Evolutionary conservation across 2,888 invertebrate species (phyloP), one percentile per base, ranked within the genome.

Genomic region (Spilarctia lutea): DNA sequence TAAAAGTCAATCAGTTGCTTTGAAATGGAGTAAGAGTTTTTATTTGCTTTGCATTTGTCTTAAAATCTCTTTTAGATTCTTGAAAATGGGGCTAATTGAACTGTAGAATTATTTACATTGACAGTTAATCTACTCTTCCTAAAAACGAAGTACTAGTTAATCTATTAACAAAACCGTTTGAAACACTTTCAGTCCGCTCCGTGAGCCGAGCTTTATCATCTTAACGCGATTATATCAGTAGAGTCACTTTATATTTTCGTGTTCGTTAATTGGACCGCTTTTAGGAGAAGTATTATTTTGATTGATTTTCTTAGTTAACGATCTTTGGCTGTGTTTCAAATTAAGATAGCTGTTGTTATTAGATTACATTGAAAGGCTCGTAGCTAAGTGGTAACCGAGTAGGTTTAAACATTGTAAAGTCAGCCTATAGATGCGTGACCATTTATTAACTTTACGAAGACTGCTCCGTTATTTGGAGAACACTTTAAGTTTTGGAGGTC

Each of bases 251-350:
- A 27, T 27, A 30, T 7, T 63, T 63, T 63, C 6, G 63, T 63
- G 18, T 63, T 63, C 30, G 63, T 69, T 68, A 68, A 69, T 69
- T 52, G 48, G 30, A 33, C 52, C 48, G n/a, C 33, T 33, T 52
- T 68, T 45, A 18, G 11, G 30, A 45, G 27, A 27, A 45, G 68
- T 48, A 68, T 30, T 48, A 52, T 33, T 33, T 48, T 69, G 68
- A 69, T 69, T 48, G 68, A 69, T 69, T 69, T 56, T 33, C 68
- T 48, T 24, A 52, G 68, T 69, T 69, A 69, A 48, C 42, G 30
- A 69, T 69, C 68, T 69, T 52, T 16, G 8, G 18, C 30, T 63
- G 30, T 30, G 30, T 63, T 30, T 52, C 48, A 24, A 45, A 35
- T 45, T 52, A 52, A 48, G 27, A 67, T 68, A 16, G 39, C 2